Evolutionary conservation across 2,113 vertebrate genomes (phyloP), one percentile per base, ranked within the genome.

Genomic region (Chaenogobius annularis): DNA sequence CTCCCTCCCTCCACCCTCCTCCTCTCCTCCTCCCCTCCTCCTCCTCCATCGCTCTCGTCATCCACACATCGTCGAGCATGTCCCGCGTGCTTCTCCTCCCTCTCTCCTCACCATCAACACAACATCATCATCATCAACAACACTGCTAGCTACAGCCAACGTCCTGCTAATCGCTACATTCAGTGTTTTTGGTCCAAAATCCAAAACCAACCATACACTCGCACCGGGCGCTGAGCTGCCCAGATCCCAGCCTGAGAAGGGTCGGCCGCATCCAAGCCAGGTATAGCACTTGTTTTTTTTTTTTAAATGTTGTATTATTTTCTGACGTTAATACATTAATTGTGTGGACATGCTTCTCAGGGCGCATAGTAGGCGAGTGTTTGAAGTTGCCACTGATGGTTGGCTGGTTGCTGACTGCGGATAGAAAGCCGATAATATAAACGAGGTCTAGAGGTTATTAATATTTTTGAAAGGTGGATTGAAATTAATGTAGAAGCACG

Each of bases 41-140:
- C 37, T 40, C 37, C 37, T 72, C 62, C 66, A 78, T 69, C 72
- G 72, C 74, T 78, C 78, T 72, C 69, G n/a, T 66, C 56, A 13
- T 84, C 89, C 88, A 90, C 91, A 89, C 91, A 85, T 85, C 80
- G 79, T 69, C 87, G 87, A 91, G 86, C 89, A 86, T 73, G 87
- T 43, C 31, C 81, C 31, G 87, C 73, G 66, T 85, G 86, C 77
- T 66, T 80, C 44, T 46, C 8, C 87, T 90, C 89, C 87, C 86
- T 89, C 89, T 90, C 89, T 69, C 89, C 87, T 86, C 84, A 90
- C 87, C 79, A 85, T 63, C 84, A 87, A 82, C 83, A 54, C 79
- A 85, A 62, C 84, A 87, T 82, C 83, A 52, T 52, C 50, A 54
- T 20, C 50, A n/a, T 54, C 50, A 52, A 8, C 50, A 52, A n/a